Percentiles rank a stretch among this genome's conserved stretches.
Evolutionary conservation across 2,888 invertebrate genomes (phyloP).

Genomic region (Ectobius pallidus): DNA sequence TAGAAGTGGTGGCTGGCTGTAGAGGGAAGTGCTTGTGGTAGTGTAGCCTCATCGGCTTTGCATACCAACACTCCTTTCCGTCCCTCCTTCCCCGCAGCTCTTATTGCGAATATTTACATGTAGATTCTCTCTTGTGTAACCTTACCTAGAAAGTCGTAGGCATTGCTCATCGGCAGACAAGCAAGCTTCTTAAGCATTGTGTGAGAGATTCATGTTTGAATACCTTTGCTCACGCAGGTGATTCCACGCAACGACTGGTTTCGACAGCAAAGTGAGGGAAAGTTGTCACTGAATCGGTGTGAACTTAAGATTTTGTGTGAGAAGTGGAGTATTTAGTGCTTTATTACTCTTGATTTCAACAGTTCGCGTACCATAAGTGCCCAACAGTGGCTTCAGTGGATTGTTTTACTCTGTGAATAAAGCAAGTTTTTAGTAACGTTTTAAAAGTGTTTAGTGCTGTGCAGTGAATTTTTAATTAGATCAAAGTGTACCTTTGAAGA

Average conservation of each 20-base stretch:
- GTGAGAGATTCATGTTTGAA: background rate
- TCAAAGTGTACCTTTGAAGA: background rate
- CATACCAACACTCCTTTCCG: slow-evolving; percentile 12
- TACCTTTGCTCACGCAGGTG: background rate
- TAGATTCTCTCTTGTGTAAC: background rate
- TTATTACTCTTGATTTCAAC: too few species aligned
- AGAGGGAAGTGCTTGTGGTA: too few species aligned
- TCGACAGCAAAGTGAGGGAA: background rate
- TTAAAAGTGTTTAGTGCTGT: background rate
- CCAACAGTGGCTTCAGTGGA: too few species aligned
- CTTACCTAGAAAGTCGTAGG: background rate
- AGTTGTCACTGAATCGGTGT: background rate
- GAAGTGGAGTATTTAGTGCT: background rate
- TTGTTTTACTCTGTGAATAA: too few species aligned
- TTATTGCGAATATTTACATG: background rate
- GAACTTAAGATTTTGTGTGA: background rate
- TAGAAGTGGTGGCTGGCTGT: background rate
- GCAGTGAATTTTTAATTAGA: background rate
- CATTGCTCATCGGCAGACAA: background rate
- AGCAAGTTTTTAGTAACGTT: background rate
- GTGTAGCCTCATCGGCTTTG: background rate
- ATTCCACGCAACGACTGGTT: background rate
- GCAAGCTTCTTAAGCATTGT: background rate
- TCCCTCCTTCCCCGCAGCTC: background rate
- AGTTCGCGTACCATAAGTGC: too few species aligned